phyloP scores from a whole-genome alignment of 2,113 vertebrate genomes.

The Carassius carassius region DNA sequence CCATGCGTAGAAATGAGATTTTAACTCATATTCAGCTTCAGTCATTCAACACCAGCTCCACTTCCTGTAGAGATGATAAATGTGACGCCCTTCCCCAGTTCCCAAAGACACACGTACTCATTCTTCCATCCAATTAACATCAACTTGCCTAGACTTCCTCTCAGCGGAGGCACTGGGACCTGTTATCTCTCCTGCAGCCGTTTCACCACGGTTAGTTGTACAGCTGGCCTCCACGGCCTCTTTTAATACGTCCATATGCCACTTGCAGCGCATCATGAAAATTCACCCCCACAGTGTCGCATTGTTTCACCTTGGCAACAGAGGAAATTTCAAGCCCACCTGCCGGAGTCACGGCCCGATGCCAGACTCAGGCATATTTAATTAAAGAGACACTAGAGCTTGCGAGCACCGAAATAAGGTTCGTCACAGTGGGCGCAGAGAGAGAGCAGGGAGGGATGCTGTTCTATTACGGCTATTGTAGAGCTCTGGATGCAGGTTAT shows the following conservation, averaged over 20 bases:
- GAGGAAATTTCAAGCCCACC: slow-evolving; percentile 33
- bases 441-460: neutral
- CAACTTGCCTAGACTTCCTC: slow-evolving; percentile 29
- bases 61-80: slow-evolving; percentile 27
- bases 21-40: slow-evolving; percentile 13
- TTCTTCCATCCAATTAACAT: slow-evolving; percentile 66
- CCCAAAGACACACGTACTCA: slow-evolving; percentile 56
- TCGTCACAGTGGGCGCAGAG: slow-evolving; percentile 31
- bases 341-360: slow-evolving; percentile 58
- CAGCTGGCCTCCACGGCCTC: neutral
- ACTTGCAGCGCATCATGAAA: slow-evolving; percentile 50
- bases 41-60: neutral
- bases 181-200: slow-evolving; percentile 17
- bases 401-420: slow-evolving; percentile 44
- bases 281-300: slow-evolving; percentile 34
- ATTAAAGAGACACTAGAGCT: slow-evolving; percentile 50
- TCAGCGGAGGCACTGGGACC: slow-evolving; percentile 1
- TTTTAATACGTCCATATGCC: slow-evolving; percentile 23
- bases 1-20: neutral
- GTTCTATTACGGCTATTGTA: slow-evolving; percentile 45
- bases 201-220: neutral
- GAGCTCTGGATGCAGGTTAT: slow-evolving; percentile 9
- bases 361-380: slow-evolving; percentile 56
- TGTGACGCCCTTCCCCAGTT: slow-evolving; percentile 40
- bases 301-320: slow-evolving; percentile 44